Conservation (phyloP, 2,113 vertebrate species). For the Mormyrus lacerda region DNA sequence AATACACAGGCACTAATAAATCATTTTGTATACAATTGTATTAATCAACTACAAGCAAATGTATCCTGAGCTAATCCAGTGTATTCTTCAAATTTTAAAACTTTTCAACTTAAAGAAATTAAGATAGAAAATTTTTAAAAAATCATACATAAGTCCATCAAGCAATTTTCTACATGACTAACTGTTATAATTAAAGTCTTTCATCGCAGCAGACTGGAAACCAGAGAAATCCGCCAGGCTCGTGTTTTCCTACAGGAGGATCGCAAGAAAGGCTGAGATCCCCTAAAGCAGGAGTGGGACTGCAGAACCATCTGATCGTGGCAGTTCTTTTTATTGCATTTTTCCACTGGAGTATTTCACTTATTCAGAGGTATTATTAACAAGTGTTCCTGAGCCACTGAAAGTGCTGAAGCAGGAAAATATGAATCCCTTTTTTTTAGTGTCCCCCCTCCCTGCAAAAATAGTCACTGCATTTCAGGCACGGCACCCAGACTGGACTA, state of each 20-base stretch:
- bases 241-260: neutral
- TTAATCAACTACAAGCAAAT: neutral
- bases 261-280: neutral
- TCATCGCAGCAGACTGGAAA: conserved; percentile 6
- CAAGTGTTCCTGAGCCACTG: neutral
- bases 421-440: neutral
- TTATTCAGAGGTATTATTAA: neutral
- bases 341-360: neutral
- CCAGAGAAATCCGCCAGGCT: neutral
- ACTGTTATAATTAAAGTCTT: conserved; percentile 23
- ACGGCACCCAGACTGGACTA: neutral
- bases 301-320: neutral
- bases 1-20: neutral
- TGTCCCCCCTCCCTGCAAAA: neutral
- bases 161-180: conserved; percentile 30
- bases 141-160: conserved; percentile 8
- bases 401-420: neutral
- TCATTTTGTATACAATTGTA: neutral
- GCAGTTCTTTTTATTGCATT: neutral
- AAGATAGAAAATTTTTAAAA: conserved; percentile 13
- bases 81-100: neutral
- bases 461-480: neutral
- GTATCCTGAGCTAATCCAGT: neutral
- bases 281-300: neutral
- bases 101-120: neutral